Base-by-base conservation (phyloP, 2,888 invertebrate species). In the Dasypogon diadema region DNA sequence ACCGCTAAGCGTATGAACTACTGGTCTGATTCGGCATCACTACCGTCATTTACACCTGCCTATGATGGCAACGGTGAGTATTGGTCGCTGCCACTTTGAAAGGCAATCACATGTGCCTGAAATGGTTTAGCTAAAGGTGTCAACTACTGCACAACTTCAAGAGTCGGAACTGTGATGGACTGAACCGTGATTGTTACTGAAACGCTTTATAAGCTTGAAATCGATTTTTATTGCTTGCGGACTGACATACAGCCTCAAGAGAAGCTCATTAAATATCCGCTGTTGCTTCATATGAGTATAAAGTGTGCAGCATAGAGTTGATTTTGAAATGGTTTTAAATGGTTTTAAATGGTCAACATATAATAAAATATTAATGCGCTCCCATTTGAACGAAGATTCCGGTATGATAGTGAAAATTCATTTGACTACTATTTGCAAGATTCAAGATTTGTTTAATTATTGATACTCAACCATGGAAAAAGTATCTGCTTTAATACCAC, bases 181-280 rank as follows among this genome's bases (percentile, higher is more conserved):
- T 14, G 42, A 63, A 42, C 48, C 37, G 65, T 51, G 37, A 70
- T 70, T 54, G 70, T 51, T 70, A 51, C 65, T 70, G 70, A 16
- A 70, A 70, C 70, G 70, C 54, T 70, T 54, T 30, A 10, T 37
- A 46, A 54, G 70, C 70, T 54, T 70, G 70, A 70, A 70, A 70
- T 70, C 70, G 70, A 70, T 70, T 70, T 54, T 70, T 51, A 54
- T 24, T 54, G 54, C 30, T 51, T 54, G 26, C 70, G 34, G 48
- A 37, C n/a, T 37, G 46, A 46, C 21, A 37, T 46, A 6, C 46
- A 46, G 16, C 14, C 51, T 22, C 24, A 22, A 42, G 2, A 48
- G 46, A 24, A 37, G 22, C 65, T 42, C 65, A 65, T 65, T 65
- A 46, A 65, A 37, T 48, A 6, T n/a, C 46, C 24, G 24, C 14